Base-by-base conservation (phyloP, 2,113 vertebrate species). In the Otis tarda region DNA sequence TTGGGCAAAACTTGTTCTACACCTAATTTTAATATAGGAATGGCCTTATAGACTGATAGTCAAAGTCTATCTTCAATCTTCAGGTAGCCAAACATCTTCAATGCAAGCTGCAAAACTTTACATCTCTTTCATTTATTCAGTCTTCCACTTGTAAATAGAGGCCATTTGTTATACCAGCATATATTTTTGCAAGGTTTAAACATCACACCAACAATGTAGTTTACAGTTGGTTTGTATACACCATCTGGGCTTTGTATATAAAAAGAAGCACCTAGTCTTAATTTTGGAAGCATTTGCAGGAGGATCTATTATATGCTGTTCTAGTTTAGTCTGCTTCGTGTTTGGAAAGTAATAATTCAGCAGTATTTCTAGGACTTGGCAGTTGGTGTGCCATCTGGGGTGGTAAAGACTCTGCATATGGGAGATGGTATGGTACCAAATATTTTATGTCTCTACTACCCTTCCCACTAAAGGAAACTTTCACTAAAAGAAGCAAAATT, bases 271-370 rank as follows among this genome's bases (percentile, higher is more conserved):
- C 86, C 92, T 96, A 92, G 45, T 71, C 86, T 89, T 91, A 92
- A 94, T 95, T 97, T 91, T 94, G 86, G 92, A 92, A 82, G 35
- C 57, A 7, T 68, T 94, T 95, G 53, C 3, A 0, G 86, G 90
- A 96, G 95, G 64, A 76, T 94, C 76, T 96, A 92, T 96, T 92
- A 84, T 84, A 50, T 71, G 47, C 49, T 84, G 49, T 65, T 53
- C 53, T 92, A 65, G 45, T 96, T 95, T 96, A 89, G 83, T 93
- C 80, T 93, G 88, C 74, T 87, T 92, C 83, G 69, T 94, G 73
- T 95, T 95, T 96, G 83, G 73, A 94, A 96, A 83, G 77, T 76
- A 96, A 95, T 94, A 95, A 96, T 64, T 94, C 92, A 94, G 88
- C 45, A 67, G 76, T 84, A 93, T 94, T 96, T 97, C 92, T 93